phyloP scores from a whole-genome alignment of 2,113 vertebrate genomes.

The Corythornis vintsioides region DNA sequence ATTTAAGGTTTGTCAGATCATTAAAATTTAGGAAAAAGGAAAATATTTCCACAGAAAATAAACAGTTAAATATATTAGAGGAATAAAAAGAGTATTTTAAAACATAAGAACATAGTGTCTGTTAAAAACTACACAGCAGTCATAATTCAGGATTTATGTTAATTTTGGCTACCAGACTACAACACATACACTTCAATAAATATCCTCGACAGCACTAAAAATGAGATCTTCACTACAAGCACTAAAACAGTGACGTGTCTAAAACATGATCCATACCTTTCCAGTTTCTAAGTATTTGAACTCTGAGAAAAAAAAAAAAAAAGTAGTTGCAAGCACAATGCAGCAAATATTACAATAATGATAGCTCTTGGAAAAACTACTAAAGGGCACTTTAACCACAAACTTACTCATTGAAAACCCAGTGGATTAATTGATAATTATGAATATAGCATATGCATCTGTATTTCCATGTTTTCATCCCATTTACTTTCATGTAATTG shows the following conservation, averaged over 20 bases:
- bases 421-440: not conserved
- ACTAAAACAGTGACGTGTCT: not conserved
- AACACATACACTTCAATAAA: not conserved
- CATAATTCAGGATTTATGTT: not conserved
- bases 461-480: not conserved
- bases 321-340: not conserved
- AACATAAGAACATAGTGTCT: not conserved
- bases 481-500: not conserved
- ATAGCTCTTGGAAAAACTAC: not conserved
- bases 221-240: not conserved
- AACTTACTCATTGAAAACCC: not conserved
- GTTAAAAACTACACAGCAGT: not conserved
- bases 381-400: not conserved
- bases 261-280: not conserved
- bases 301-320: not conserved
- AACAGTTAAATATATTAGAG: not conserved
- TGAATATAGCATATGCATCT: not conserved
- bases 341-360: not conserved
- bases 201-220: not conserved
- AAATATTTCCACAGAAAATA: not conserved
- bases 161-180: not conserved
- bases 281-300: not conserved
- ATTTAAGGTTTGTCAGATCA: not conserved
- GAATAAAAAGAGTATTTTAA: not conserved
- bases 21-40: not conserved